Conservation (phyloP, 2,113 vertebrate species). For the Ceuthmochares aereus region DNA sequence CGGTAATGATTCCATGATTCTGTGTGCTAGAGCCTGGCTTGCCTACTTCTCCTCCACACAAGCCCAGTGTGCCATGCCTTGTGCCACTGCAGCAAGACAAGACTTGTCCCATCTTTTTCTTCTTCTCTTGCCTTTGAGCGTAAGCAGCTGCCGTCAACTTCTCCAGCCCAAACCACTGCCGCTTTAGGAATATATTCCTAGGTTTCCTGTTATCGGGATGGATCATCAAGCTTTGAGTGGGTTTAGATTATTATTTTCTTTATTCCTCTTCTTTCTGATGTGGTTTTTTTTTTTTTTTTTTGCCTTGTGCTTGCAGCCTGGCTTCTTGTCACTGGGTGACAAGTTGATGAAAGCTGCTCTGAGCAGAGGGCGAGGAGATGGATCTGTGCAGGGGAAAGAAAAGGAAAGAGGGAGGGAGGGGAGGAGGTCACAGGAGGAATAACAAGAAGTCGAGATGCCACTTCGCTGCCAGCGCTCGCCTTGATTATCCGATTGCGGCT, state of each 20-base stretch:
- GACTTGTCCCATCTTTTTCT: too few species aligned
- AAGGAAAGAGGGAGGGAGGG: not conserved
- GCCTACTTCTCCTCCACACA: accelerated
- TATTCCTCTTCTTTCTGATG: not conserved
- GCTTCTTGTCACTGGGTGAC: constrained; percentile 42
- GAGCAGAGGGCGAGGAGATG: not conserved
- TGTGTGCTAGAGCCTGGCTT: accelerated
- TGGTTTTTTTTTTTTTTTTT: not conserved
- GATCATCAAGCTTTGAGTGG: not conserved
- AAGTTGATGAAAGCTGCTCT: constrained; percentile 46
- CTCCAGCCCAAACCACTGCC: not conserved
- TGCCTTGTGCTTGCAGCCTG: not conserved
- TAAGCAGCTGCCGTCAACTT: not conserved
- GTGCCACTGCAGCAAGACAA: accelerated
- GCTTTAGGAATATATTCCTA: not conserved
- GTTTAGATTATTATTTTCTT: not conserved
- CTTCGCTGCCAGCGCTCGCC: not conserved
- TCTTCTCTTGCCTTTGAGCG: not conserved
- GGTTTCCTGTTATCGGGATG: not conserved
- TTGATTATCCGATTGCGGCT: not conserved
- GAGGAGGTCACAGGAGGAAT: not conserved
- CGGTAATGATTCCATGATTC: too few species aligned
- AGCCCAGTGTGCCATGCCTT: accelerated
- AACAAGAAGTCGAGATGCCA: not conserved
- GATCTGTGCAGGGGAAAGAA: accelerated